Percentiles rank a stretch among this genome's conserved stretches.
Evolutionary conservation across 2,113 vertebrate species (phyloP).

Genomic region (Chascanopsetta lugubris): DNA sequence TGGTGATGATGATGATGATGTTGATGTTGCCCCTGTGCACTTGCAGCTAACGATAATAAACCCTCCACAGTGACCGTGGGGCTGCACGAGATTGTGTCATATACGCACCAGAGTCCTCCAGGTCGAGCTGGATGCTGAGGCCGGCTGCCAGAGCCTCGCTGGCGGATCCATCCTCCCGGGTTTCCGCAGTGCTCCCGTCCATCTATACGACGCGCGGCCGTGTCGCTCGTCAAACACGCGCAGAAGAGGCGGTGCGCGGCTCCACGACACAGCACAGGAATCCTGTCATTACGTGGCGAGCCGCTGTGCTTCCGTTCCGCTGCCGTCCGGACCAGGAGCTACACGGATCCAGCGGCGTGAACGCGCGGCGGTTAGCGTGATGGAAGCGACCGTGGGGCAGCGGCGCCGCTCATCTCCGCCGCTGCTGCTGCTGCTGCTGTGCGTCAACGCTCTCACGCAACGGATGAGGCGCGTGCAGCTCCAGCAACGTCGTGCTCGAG

Average conservation of each 20-base stretch:
- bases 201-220: conserved; percentile 46
- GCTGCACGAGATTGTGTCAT: not conserved
- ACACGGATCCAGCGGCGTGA: not conserved
- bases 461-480: conserved; percentile 20
- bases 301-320: no score
- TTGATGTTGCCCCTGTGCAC: no score
- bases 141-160: conserved; percentile 45
- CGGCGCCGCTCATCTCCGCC: no score
- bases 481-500: conserved; percentile 8
- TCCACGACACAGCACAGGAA: not conserved
- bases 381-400: no score
- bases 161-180: conserved; percentile 35
- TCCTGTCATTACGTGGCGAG: not conserved
- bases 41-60: not conserved
- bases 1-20: no score
- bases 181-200: conserved; percentile 58
- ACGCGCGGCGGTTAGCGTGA: no score
- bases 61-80: not conserved
- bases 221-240: conserved; percentile 31
- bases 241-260: conserved; percentile 1
- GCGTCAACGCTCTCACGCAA: conserved; percentile 55
- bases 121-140: conserved; percentile 59
- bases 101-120: conserved; percentile 66
- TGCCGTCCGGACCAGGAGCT: not conserved
- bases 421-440: not conserved